These are phyloP conservation scores for Catostylus mosaicus DNA, from an alignment of 30 jellyfish, hydroid and myxozoan genomes.

Conservation along the genomic window DNA sequence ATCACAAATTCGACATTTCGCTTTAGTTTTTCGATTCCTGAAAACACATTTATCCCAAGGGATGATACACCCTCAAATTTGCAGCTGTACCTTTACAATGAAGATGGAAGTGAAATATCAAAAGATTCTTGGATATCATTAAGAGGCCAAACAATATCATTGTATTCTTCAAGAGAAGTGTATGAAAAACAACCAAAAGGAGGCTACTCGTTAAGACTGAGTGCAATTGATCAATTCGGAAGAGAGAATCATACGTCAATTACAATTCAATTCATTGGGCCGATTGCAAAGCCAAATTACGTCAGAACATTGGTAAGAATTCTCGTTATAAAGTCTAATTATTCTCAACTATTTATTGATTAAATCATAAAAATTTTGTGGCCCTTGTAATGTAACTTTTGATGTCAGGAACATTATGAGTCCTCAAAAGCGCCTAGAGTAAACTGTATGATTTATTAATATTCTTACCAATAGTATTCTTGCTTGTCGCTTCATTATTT, in stretches of 20 bases:
- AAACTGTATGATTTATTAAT: too few relatives aligned
- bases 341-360: too few relatives aligned
- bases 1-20: slow-evolving; percentile 54
- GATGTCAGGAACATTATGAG: too few relatives aligned
- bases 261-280: slow-evolving; percentile 32
- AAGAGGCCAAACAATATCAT: slow-evolving; percentile 3
- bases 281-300: slow-evolving; percentile 57
- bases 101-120: slow-evolving; percentile 28
- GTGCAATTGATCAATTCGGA: slow-evolving; percentile 77
- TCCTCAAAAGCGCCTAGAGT: too few relatives aligned
- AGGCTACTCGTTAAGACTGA: slow-evolving; percentile 64
- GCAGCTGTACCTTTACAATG: slow-evolving; percentile 43
- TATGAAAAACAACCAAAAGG: slow-evolving; percentile 54
- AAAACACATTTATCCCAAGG: slow-evolving; percentile 71
- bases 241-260: slow-evolving; percentile 29
- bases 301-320: slow-evolving; percentile 43
- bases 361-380: too few relatives aligned
- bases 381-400: too few relatives aligned
- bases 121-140: slow-evolving; percentile 43
- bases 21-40: slow-evolving; percentile 47
- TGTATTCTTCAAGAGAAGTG: slow-evolving; percentile 31
- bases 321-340: too few relatives aligned
- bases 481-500: too few relatives aligned
- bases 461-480: too few relatives aligned
- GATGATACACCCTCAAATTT: slow-evolving; percentile 66